Percentiles rank a stretch among this genome's conserved stretches.
Evolutionary conservation across 2,797 vertebrate species (phyloP).

Genomic region (Catharus ustulatus): DNA sequence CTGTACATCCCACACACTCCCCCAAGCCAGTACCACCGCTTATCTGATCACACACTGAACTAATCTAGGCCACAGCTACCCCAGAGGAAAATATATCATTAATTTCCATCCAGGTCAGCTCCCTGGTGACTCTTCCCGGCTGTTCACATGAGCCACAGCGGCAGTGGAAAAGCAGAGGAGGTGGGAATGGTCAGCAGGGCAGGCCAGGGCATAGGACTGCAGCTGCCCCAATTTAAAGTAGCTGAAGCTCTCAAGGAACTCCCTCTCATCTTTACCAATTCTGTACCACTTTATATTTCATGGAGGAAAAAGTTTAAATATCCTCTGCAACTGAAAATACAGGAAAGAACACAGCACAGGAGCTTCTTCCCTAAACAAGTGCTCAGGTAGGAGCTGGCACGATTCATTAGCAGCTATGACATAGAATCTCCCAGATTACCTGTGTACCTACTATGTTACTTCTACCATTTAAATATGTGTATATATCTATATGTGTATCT

Average conservation of each 20-base stretch:
- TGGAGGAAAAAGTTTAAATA: not conserved
- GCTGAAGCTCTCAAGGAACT: not conserved
- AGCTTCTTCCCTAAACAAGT: not conserved
- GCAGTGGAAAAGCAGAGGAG: not conserved
- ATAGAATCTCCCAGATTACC: not conserved
- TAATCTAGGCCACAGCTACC: conserved; percentile 35
- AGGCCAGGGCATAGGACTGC: not conserved
- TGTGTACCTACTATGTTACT: not conserved
- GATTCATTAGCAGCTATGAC: fast-evolving
- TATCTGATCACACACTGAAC: not conserved
- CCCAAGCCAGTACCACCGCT: not conserved
- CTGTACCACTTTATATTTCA: not conserved
- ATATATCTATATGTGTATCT: fast-evolving
- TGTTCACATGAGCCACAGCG: not conserved
- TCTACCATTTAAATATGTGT: not conserved
- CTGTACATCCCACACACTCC: not conserved
- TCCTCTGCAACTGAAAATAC: not conserved
- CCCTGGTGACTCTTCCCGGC: not conserved
- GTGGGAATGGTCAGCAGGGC: not conserved
- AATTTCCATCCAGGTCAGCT: conserved; percentile 44
- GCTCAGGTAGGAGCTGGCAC: not conserved
- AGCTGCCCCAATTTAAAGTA: not conserved
- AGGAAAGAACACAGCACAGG: not conserved
- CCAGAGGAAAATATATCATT: conserved; percentile 1
- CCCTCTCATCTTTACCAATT: not conserved